Evolutionary conservation across 2,113 vertebrate genomes (phyloP).

Genomic region (Epinephelus lanceolatus): DNA sequence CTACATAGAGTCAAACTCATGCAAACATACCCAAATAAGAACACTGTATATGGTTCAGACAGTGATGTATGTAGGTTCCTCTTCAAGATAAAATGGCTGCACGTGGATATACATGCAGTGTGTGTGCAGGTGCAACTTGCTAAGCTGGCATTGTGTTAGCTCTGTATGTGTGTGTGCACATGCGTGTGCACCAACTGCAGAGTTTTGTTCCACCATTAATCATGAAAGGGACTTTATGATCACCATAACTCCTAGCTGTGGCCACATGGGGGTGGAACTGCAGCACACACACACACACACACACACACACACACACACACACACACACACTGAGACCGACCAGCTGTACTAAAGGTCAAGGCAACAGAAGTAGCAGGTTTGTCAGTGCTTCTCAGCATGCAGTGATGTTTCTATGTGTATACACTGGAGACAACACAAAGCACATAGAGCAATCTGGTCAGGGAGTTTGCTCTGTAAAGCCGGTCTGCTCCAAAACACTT

Average conservation of each 20-base stretch:
- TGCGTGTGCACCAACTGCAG: slow-evolving; percentile 43
- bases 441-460: slow-evolving; percentile 9
- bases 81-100: not conserved
- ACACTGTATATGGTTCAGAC: not conserved
- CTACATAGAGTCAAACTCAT: not conserved
- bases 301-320: slow-evolving; percentile 20
- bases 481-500: not conserved
- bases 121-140: slow-evolving; percentile 16
- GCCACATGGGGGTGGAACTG: slow-evolving; percentile 62
- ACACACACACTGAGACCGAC: slow-evolving; percentile 16
- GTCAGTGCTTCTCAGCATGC: slow-evolving; percentile 36
- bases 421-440: slow-evolving; percentile 10
- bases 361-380: slow-evolving; percentile 37
- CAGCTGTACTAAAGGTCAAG: slow-evolving; percentile 62
- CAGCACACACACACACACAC: slow-evolving; percentile 22
- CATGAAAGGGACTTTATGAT: slow-evolving; percentile 67
- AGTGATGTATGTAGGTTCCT: not conserved
- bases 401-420: slow-evolving; percentile 28
- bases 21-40: not conserved
- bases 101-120: not conserved
- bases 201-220: slow-evolving; percentile 73
- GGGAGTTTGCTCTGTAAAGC: slow-evolving; percentile 15
- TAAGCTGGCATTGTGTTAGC: slow-evolving; percentile 18
- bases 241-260: slow-evolving; percentile 51
- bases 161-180: slow-evolving; percentile 6